A percentile compares a stretch with the other conserved stretches of the same genome.
Evolutionary conservation across 2,797 vertebrate genomes (phyloP).

Genomic region (Synanceia verrucosa): DNA sequence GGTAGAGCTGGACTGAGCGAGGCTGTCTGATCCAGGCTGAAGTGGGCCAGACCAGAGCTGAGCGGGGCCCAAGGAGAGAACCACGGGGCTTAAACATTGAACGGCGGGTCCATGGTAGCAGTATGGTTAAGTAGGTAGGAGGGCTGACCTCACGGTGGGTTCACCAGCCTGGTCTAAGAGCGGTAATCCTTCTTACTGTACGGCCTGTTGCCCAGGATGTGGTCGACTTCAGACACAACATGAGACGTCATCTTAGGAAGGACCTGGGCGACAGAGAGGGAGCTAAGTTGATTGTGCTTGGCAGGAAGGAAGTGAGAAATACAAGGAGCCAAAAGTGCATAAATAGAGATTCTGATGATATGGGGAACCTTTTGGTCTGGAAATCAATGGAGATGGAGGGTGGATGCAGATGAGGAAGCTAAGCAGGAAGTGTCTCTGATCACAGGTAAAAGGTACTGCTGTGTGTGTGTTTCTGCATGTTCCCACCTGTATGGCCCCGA

Average conservation of each 20-base stretch:
- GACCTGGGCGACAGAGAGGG: constrained; percentile 79
- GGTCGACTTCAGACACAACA: constrained; percentile 94
- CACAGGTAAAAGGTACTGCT: background rate
- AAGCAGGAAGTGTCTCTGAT: background rate
- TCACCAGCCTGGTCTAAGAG: constrained; percentile 81
- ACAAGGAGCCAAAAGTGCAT: background rate
- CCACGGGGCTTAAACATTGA: constrained; percentile 47
- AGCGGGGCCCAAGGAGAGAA: constrained; percentile 39
- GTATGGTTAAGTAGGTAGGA: constrained; percentile 43
- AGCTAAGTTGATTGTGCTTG: background rate
- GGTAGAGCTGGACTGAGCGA: constrained; percentile 55
- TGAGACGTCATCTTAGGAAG: constrained; percentile 99
- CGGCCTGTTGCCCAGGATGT: constrained; percentile 95
- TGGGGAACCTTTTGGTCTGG: background rate
- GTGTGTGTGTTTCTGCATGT: constrained; percentile 2
- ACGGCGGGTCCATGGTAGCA: constrained; percentile 53
- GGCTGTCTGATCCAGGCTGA: constrained; percentile 55
- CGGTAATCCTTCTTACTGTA: constrained; percentile 98
- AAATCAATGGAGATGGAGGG: background rate
- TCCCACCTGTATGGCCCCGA: constrained; percentile 96
- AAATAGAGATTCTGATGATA: background rate
- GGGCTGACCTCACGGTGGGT: constrained; percentile 37
- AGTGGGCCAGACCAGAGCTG: constrained; percentile 72
- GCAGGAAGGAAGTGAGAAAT: background rate
- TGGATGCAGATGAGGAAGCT: background rate